Base-by-base conservation (phyloP, 2,797 vertebrate species). In the Takifugu rubripes region DNA sequence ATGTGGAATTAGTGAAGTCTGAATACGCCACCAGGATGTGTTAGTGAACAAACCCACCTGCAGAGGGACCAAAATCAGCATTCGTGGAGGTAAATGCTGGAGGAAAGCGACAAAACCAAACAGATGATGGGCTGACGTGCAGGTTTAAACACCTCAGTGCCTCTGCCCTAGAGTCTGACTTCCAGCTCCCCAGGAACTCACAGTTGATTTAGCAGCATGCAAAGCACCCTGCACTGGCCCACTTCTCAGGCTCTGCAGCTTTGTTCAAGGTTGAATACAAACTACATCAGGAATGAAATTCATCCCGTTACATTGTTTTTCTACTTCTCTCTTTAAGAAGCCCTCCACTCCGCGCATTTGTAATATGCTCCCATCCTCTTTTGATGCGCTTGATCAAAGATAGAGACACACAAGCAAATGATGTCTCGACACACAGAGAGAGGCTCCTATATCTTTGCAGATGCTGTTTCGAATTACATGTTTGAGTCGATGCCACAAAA, bases 181-280 rank as follows among this genome's bases (percentile, higher is more conserved):
- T 87, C 83, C 84, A 72, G 68, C 73, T 82, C 83, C 77, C 75
- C 66, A 64, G 86, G 78, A 76, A 80, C 82, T 90, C 90, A 88
- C 89, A 91, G 85, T 91, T 91, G 84, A 91, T 93, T 93, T 93
- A 88, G 66, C 66, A 70, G 78, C 70, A 46, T 81, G 64, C 56
- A 45, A 75, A 75, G 68, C 73, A 76, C 80, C 58, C 62, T 15
- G 66, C 70, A 11, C 65, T 84, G 83, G 63, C 81, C 83, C 82
- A 83, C 72, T 87, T 87, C 78, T 81, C 84, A 78, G 72, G 49
- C 66, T 76, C 68, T 59, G 50, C 49, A 52, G 70, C 70, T 76
- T 45, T 40, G 44, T 33, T 56, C 55, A 75, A 75, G 64, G 49
- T 64, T 70, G 66, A 63, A 69, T 66, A 67, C 52, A 51, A 61